phyloP scores from a whole-genome alignment of 2,113 vertebrate species.

The Cynoglossus semilaevis region DNA sequence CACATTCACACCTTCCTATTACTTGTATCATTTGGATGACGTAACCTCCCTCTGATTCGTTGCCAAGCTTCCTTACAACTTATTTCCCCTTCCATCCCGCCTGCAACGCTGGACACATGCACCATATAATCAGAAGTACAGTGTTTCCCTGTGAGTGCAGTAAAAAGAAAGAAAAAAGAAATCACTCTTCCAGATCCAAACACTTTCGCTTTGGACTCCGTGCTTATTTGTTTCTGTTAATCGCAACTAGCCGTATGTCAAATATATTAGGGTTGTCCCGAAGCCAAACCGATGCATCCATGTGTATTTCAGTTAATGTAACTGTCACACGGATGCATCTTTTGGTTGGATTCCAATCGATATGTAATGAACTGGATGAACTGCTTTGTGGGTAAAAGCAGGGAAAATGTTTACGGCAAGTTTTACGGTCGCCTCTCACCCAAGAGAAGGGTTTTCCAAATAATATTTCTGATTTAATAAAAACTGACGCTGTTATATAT shows the following conservation, averaged over 20 bases:
- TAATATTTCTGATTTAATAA: too few relatives aligned
- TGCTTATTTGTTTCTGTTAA: slow-evolving; percentile 10
- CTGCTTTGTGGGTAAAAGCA: too few relatives aligned
- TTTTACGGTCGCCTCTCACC: too few relatives aligned
- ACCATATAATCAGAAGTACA: slow-evolving; percentile 47
- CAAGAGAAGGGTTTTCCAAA: too few relatives aligned
- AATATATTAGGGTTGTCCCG: too few relatives aligned
- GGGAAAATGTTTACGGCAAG: too few relatives aligned
- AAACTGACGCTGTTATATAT: too few relatives aligned
- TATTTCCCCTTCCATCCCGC: slow-evolving; percentile 42
- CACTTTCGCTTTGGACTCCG: slow-evolving; percentile 10
- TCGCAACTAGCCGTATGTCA: slow-evolving; percentile 11
- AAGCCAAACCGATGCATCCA: too few relatives aligned
- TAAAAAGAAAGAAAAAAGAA: slow-evolving; percentile 21
- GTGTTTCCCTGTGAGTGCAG: slow-evolving; percentile 25
- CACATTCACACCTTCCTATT: slow-evolving; percentile 60
- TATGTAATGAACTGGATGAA: too few relatives aligned
- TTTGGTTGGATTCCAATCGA: too few relatives aligned
- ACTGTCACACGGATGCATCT: too few relatives aligned
- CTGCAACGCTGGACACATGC: slow-evolving; percentile 43
- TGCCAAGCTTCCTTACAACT: slow-evolving; percentile 52
- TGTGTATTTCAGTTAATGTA: too few relatives aligned
- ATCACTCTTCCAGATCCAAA: slow-evolving; percentile 7
- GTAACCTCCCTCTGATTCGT: slow-evolving; percentile 54
- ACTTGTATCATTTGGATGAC: slow-evolving; percentile 61